Evolutionary conservation across 64 coral and sea anemone genomes (phyloP).

Genomic region (Platygyra sinensis): DNA sequence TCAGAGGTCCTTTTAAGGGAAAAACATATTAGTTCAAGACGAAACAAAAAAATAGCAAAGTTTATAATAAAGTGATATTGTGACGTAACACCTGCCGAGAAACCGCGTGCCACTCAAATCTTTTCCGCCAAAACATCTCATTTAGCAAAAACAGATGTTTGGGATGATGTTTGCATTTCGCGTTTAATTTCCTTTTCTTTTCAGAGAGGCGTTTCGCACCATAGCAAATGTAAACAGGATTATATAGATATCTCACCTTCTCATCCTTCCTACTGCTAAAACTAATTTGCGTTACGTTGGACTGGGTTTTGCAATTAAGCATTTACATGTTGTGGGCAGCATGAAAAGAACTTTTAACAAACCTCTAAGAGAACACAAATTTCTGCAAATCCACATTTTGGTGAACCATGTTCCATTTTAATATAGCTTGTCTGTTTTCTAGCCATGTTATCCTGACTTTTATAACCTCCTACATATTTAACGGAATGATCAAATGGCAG

Average conservation of each 20-base stretch:
- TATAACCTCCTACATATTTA: no score
- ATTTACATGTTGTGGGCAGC: background rate
- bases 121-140: slow-evolving; percentile 9
- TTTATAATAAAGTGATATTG: background rate
- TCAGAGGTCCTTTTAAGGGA: no score
- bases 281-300: background rate
- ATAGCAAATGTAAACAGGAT: background rate
- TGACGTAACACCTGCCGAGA: background rate
- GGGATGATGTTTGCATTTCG: background rate
- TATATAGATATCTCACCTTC: background rate
- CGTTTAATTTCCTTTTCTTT: background rate
- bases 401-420: no score
- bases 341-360: background rate
- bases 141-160: slow-evolving; percentile 20
- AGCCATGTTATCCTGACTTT: no score
- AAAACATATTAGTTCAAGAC: no score
- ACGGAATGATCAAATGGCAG: no score
- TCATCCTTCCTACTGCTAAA: background rate
- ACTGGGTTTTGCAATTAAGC: background rate
- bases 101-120: background rate
- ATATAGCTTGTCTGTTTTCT: no score
- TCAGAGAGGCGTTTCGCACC: background rate
- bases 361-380: no score
- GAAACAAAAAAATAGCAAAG: background rate
- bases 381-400: no score